Evolutionary conservation across 2,113 vertebrate genomes (phyloP), one percentile per base, ranked within the genome.

Genomic region (Tragelaphus imberbis): DNA sequence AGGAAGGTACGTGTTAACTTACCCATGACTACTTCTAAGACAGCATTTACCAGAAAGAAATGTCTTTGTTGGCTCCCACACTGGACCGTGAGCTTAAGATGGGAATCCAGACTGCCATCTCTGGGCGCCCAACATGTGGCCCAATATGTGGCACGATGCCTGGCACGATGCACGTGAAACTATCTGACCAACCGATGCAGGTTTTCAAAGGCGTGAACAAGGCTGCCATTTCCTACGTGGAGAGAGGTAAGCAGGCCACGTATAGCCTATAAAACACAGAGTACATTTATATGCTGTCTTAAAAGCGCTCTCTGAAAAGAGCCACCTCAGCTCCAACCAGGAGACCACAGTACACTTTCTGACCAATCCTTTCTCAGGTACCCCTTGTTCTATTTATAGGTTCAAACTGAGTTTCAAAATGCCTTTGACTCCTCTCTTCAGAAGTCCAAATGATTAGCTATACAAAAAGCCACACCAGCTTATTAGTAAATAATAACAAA

Each of bases 371-470:
- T 95, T 94, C 82, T 88, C 59, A 86, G 56, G 55, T 93, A 88
- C 84, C 28, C 79, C 55, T 36, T 36, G 21, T 88, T 86, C 10
- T 36, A 77, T 84, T 81, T 95, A 79, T 5, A 95, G 40, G 93
- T 89, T 96, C 33, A 97, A 95, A 96, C 5, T 79, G 51, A 75
- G 56, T 88, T 95, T 92, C 49, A 96, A 55, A 88, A 93, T 28
- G 55, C 84, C 82, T 49, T 71, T 40, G 55, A 96, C 89, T 92
- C 11, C 25, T 91, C 56, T 79, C 75, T 55, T 93, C 30, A 51
- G 10, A 95, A 85, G 53, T 56, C 25, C 71, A 94, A 89, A 51
- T 0, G 28, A 28, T 55, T 81, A 79, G 47, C n/a, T 84, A 88
- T 15, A 96, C 33, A 85, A 77, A 92, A 96, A 88, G 59, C 12